These are phyloP conservation scores for Rhagoletis pomonella DNA, from an alignment of 1,140 invertebrate genomes.

Conservation along the genomic window DNA sequence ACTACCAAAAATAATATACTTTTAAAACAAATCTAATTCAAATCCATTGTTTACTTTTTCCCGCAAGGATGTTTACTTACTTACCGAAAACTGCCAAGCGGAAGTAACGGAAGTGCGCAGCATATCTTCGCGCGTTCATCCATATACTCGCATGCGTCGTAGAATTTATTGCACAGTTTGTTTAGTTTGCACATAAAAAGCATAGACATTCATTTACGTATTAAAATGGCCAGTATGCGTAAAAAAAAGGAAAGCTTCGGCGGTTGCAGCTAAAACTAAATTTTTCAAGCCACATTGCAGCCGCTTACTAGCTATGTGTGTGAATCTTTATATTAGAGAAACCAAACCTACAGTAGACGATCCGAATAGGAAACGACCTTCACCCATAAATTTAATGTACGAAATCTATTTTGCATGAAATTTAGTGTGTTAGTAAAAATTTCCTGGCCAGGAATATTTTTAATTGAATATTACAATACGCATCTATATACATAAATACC, in stretches of 20 bases:
- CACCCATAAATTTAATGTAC: too few species aligned
- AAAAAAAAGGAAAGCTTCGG: not conserved
- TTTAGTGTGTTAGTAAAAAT: too few species aligned
- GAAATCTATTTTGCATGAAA: too few species aligned
- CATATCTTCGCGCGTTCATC: not conserved
- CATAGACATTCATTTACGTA: constrained; percentile 4
- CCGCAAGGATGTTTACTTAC: not conserved
- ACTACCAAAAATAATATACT: too few species aligned
- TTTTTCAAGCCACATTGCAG: not conserved
- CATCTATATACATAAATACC: too few species aligned
- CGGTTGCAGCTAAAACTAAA: not conserved
- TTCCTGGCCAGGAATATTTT: too few species aligned
- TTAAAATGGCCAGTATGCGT: not conserved
- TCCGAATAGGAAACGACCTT: too few species aligned
- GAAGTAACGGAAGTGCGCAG: not conserved
- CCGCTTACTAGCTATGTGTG: not conserved
- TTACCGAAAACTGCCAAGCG: not conserved
- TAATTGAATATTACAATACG: too few species aligned
- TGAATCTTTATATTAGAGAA: too few species aligned
- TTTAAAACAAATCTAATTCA: not conserved
- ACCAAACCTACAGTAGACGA: too few species aligned
- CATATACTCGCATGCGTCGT: not conserved
- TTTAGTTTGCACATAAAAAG: constrained; percentile 35
- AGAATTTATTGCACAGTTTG: not conserved
- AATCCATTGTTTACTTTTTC: not conserved